phyloP scores from a whole-genome alignment of 2,888 invertebrate species.

The Eretmocerus hayati region DNA sequence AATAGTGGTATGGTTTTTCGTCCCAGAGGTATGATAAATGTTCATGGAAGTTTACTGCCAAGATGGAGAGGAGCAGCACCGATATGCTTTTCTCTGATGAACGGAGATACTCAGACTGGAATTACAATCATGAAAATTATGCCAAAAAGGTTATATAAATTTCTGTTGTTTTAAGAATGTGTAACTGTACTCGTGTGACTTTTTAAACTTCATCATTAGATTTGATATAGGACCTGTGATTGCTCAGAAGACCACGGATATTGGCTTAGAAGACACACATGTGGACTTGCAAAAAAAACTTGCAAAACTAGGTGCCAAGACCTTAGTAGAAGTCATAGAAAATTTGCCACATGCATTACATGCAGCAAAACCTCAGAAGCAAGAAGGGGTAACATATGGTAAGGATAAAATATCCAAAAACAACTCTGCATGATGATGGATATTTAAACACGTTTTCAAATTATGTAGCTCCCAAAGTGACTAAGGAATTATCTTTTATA shows the following conservation, averaged over 20 bases:
- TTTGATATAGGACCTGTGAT: slow-evolving; percentile 76
- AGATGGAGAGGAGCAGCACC: slow-evolving; percentile 92
- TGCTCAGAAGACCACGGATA: slow-evolving; percentile 52
- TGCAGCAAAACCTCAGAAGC: slow-evolving; percentile 56
- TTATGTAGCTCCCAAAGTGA: slow-evolving; percentile 68
- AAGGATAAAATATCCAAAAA: slow-evolving; percentile 28
- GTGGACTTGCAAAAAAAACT: slow-evolving; percentile 60
- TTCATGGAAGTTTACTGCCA: slow-evolving; percentile 87
- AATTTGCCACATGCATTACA: slow-evolving; percentile 56
- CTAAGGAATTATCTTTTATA: slow-evolving; percentile 55
- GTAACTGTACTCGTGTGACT: too few relatives aligned
- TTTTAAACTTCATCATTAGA: slow-evolving; percentile 39
- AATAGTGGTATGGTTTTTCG: too few relatives aligned
- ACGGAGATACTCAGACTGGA: slow-evolving; percentile 75
- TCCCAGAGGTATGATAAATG: slow-evolving; percentile 84
- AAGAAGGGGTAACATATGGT: slow-evolving; percentile 65
- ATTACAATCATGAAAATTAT: slow-evolving; percentile 82
- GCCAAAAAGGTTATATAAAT: slow-evolving; percentile 59
- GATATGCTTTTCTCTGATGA: slow-evolving; percentile 74
- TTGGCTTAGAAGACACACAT: slow-evolving; percentile 56
- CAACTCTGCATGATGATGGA: too few relatives aligned
- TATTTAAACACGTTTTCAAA: too few relatives aligned
- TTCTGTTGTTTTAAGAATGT: slow-evolving; percentile 1
- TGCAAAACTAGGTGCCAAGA: slow-evolving; percentile 61
- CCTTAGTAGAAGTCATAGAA: slow-evolving; percentile 58